A percentile compares a stretch with the other conserved stretches of the same genome.
Evolutionary conservation across 2,888 invertebrate species (phyloP).

Genomic region (Euzophera pinguis): DNA sequence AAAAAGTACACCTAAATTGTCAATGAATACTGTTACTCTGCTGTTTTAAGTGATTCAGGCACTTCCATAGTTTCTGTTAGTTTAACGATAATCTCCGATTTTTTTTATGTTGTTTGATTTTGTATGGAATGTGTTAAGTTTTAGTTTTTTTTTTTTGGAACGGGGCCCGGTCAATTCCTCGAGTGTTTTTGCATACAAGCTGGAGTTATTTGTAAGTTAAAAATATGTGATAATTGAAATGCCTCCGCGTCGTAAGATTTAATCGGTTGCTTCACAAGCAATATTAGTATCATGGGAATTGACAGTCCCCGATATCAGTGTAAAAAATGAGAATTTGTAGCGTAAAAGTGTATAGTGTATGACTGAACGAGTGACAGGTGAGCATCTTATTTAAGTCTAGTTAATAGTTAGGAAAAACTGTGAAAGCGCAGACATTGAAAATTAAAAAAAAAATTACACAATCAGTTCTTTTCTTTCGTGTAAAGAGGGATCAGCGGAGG

Average conservation of each 20-base stretch:
- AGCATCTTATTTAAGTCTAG: slow-evolving; percentile 66
- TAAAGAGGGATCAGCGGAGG: slow-evolving; percentile 69
- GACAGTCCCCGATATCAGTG: slow-evolving; percentile 70
- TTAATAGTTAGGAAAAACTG: slow-evolving; percentile 75
- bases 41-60: slow-evolving; percentile 35
- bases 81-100: slow-evolving; percentile 40
- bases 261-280: slow-evolving; percentile 48
- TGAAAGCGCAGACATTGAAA: slow-evolving; percentile 37
- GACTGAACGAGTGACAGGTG: slow-evolving; percentile 42
- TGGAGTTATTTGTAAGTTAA: slow-evolving; percentile 33
- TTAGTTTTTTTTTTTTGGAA: slow-evolving; percentile 56
- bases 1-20: neutral
- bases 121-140: slow-evolving; percentile 69
- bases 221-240: slow-evolving; percentile 57
- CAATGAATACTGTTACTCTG: neutral
- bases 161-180: slow-evolving; percentile 72
- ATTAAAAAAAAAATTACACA: slow-evolving; percentile 19
- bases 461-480: slow-evolving; percentile 58
- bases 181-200: slow-evolving; percentile 29
- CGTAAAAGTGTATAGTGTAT: slow-evolving; percentile 46
- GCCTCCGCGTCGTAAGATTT: slow-evolving; percentile 53
- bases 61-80: slow-evolving; percentile 42
- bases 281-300: slow-evolving; percentile 57
- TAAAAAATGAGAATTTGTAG: slow-evolving; percentile 63
- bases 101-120: slow-evolving; percentile 56